Conservation (phyloP, 2,888 invertebrate species). For the Lithophane socia region DNA sequence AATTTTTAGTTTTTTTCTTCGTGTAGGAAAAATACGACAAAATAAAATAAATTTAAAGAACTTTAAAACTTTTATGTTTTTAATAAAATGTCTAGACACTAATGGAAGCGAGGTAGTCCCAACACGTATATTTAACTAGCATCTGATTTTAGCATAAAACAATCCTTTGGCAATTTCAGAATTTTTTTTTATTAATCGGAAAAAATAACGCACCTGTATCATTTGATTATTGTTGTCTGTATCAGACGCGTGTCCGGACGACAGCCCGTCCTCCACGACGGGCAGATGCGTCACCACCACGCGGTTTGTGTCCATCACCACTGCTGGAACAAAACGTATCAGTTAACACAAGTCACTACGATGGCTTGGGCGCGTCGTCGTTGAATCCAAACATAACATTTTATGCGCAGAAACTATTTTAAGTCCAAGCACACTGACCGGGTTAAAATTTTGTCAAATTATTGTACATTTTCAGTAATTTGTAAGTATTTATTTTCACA, state of each 20-base stretch:
- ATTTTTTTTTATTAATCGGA: too few species aligned
- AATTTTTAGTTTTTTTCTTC: too few species aligned
- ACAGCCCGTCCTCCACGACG: constrained; percentile 97
- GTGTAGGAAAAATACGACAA: too few species aligned
- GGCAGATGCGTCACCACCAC: constrained; percentile 94
- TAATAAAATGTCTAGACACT: too few species aligned
- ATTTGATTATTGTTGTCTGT: constrained; percentile 95
- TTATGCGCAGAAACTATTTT: constrained; percentile 7
- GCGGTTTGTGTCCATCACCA: constrained; percentile 85
- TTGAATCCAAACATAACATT: not conserved
- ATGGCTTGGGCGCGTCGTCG: not conserved
- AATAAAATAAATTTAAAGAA: too few species aligned
- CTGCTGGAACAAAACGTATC: constrained; percentile 56
- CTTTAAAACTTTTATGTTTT: too few species aligned
- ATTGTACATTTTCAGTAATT: not conserved
- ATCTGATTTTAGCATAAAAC: too few species aligned
- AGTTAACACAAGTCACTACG: not conserved
- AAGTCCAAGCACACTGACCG: not conserved
- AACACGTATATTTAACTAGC: too few species aligned
- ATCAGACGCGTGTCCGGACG: constrained; percentile 98
- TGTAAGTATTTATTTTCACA: not conserved
- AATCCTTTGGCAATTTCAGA: too few species aligned
- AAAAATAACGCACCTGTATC: constrained; percentile 35
- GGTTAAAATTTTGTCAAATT: not conserved
- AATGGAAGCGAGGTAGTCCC: too few species aligned